phyloP scores from a whole-genome alignment of 1,140 invertebrate species.

The Aphelinus certus region DNA sequence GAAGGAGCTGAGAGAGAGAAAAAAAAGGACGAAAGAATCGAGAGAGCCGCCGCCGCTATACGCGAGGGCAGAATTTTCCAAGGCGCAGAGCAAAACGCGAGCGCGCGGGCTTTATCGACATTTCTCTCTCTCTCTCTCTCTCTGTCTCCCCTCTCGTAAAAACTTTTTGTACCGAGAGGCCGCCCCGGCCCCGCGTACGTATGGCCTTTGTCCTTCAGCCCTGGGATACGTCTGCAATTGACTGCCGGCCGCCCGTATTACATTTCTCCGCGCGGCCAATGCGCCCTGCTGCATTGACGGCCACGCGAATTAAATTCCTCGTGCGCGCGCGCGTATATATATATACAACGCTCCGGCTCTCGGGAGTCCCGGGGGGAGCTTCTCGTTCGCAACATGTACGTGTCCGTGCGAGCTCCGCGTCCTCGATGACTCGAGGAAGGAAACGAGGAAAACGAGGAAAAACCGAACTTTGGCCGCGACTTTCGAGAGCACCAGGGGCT shows the following conservation, averaged over 20 bases:
- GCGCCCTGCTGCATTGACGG: background rate
- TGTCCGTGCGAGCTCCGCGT: too few species aligned
- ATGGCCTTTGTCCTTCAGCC: slow-evolving; percentile 21
- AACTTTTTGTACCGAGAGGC: slow-evolving; percentile 23
- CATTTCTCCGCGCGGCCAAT: background rate
- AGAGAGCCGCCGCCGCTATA: background rate
- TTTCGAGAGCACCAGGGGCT: too few species aligned
- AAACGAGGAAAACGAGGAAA: background rate
- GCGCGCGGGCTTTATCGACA: slow-evolving; percentile 1
- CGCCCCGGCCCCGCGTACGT: background rate
- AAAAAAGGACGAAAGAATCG: background rate
- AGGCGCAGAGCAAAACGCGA: background rate
- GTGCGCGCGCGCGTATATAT: background rate
- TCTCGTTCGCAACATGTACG: too few species aligned
- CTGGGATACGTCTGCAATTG: slow-evolving; percentile 17
- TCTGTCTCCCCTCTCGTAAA: slow-evolving; percentile 11
- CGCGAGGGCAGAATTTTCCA: background rate
- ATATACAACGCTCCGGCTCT: background rate
- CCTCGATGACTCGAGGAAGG: too few species aligned
- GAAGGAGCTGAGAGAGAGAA: background rate
- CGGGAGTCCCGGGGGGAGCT: background rate
- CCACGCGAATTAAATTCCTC: slow-evolving; percentile 22
- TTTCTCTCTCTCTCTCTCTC: background rate
- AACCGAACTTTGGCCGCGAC: background rate
- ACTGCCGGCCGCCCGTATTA: slow-evolving; percentile 9